Percentiles rank a stretch among this genome's conserved stretches.
Conservation (phyloP, 2,888 invertebrate species). For the Clepsis dumicolana region DNA sequence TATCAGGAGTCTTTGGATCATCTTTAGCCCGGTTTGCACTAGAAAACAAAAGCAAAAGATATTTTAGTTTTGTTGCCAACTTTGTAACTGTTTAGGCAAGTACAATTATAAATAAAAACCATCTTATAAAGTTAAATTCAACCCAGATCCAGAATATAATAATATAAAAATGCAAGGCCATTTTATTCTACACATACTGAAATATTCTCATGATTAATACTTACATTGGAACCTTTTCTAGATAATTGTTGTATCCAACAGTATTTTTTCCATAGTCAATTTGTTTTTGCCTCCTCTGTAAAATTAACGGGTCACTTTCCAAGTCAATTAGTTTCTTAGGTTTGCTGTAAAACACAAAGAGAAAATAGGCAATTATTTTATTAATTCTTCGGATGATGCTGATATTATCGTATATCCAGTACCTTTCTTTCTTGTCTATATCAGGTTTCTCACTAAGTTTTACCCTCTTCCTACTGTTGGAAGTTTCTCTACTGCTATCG, state of each 20-base stretch:
- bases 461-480: constrained; percentile 66
- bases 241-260: constrained; percentile 92
- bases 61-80: neutral
- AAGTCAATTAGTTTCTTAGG: constrained; percentile 67
- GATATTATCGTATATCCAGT: too few relatives aligned
- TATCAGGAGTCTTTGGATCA: constrained; percentile 96
- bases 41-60: constrained; percentile 16
- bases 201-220: constrained; percentile 52
- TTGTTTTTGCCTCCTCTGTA: constrained; percentile 95
- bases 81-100: too few relatives aligned
- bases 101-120: neutral
- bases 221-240: constrained; percentile 89
- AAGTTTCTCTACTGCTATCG: constrained; percentile 59
- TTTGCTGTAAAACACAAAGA: constrained; percentile 53
- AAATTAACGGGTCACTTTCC: constrained; percentile 90
- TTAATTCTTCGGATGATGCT: too few relatives aligned
- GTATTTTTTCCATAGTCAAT: constrained; percentile 98
- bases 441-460: constrained; percentile 65
- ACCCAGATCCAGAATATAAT: too few relatives aligned
- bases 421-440: constrained; percentile 56
- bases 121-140: neutral
- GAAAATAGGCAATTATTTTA: too few relatives aligned
- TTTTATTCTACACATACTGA: too few relatives aligned
- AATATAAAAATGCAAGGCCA: neutral
- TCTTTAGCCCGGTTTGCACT: constrained; percentile 88